Percentiles rank a stretch among this genome's conserved stretches.
phyloP scores from a whole-genome alignment of 1,140 invertebrate genomes.

The Ceratoteleas bidentatus region DNA sequence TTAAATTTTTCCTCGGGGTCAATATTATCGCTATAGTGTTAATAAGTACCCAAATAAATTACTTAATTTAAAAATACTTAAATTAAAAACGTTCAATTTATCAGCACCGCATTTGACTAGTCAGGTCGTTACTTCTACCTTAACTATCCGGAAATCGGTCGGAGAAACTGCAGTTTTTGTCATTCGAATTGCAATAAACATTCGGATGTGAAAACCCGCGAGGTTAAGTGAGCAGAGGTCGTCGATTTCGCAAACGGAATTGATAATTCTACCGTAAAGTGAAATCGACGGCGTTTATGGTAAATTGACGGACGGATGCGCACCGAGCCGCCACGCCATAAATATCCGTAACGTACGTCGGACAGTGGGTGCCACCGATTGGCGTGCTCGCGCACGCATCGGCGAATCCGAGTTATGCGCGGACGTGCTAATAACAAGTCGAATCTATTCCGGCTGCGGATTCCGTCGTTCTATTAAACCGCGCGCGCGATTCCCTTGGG shows the following conservation, averaged over 20 bases:
- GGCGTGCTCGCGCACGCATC: constrained; percentile 69
- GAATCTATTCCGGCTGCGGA: constrained; percentile 75
- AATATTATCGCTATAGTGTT: no score
- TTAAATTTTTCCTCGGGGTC: no score
- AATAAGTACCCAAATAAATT: no score
- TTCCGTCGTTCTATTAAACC: constrained; percentile 74
- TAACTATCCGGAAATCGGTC: no score
- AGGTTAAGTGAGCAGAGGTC: no score
- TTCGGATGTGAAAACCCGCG: no score
- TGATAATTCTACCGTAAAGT: constrained; percentile 5
- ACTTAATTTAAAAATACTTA: no score
- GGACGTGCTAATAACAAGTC: constrained; percentile 79
- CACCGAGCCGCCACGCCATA: constrained; percentile 50
- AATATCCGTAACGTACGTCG: constrained; percentile 60
- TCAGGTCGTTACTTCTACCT: no score
- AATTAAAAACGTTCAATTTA: no score
- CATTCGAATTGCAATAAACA: no score
- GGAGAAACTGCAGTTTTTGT: no score
- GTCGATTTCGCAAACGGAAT: constrained; percentile 10
- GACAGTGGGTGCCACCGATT: constrained; percentile 57
- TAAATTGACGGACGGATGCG: constrained; percentile 40
- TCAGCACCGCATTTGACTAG: no score
- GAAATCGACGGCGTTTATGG: constrained; percentile 40
- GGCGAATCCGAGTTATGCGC: constrained; percentile 77
- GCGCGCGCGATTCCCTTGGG: constrained; percentile 37